These are phyloP conservation scores for Dicranocentrus wangi DNA, from an alignment of 2,888 invertebrate species.

Conservation along the genomic window DNA sequence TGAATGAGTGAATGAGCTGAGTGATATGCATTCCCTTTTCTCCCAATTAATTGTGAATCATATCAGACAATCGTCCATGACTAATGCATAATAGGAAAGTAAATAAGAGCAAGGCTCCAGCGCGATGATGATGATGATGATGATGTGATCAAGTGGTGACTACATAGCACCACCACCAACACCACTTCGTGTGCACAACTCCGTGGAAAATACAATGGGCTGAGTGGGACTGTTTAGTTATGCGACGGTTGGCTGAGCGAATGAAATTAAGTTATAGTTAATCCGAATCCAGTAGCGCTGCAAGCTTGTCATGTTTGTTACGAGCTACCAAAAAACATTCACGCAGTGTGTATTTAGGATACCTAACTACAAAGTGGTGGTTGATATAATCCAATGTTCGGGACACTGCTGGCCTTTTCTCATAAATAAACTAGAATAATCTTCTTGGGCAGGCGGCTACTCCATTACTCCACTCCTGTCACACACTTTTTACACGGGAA, in stretches of 20 bases:
- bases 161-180: neutral
- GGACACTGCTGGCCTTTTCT: too few relatives aligned
- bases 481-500: slow-evolving; percentile 32
- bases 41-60: slow-evolving; percentile 29
- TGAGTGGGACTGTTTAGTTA: too few relatives aligned
- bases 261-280: slow-evolving; percentile 33
- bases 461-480: slow-evolving; percentile 26
- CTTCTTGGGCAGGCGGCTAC: slow-evolving; percentile 7
- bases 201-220: too few relatives aligned
- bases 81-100: slow-evolving; percentile 6
- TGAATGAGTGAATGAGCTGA: slow-evolving; percentile 34
- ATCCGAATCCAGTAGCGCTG: slow-evolving; percentile 20
- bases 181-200: too few relatives aligned
- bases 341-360: neutral
- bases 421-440: slow-evolving; percentile 37
- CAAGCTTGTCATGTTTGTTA: slow-evolving; percentile 39
- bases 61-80: slow-evolving; percentile 24
- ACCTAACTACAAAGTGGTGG: too few relatives aligned
- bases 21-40: slow-evolving; percentile 17
- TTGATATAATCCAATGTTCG: too few relatives aligned
- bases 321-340: neutral
- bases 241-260: slow-evolving; percentile 26
- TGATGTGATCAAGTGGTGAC: too few relatives aligned
- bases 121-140: neutral
- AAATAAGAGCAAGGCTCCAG: neutral